Evolutionary conservation across 2,888 invertebrate genomes (phyloP).

Genomic region (Eilema sororculum): DNA sequence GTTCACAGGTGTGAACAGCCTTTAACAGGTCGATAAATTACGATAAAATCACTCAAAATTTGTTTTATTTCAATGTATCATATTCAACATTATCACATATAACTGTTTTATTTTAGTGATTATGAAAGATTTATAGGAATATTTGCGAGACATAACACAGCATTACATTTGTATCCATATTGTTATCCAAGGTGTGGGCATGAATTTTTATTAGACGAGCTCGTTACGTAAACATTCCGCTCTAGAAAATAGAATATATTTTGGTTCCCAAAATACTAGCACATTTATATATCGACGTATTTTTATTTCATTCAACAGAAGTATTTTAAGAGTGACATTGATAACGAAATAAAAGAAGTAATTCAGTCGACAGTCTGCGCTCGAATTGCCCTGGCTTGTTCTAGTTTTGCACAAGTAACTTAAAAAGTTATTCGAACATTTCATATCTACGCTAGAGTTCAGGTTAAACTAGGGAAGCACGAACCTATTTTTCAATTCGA

Average conservation of each 20-base stretch:
- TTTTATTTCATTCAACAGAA: slow-evolving; percentile 20
- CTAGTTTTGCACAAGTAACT: neutral
- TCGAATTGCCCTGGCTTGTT: neutral
- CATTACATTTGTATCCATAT: slow-evolving; percentile 25
- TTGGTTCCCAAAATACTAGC: slow-evolving; percentile 27
- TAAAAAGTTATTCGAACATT: neutral
- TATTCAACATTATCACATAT: neutral
- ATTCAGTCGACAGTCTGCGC: neutral
- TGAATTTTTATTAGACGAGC: slow-evolving; percentile 40
- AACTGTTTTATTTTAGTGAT: slow-evolving; percentile 22
- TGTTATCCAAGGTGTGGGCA: slow-evolving; percentile 33
- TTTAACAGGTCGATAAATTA: too few relatives aligned
- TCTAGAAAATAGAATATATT: slow-evolving; percentile 37
- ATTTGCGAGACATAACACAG: slow-evolving; percentile 38
- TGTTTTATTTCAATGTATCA: neutral
- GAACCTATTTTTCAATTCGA: too few relatives aligned
- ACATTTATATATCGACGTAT: slow-evolving; percentile 17
- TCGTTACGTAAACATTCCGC: slow-evolving; percentile 42
- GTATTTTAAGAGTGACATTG: slow-evolving; percentile 16
- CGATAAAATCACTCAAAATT: neutral
- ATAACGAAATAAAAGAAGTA: slow-evolving; percentile 5
- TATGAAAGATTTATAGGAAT: slow-evolving; percentile 25
- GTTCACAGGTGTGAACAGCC: too few relatives aligned
- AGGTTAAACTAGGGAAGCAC: neutral
- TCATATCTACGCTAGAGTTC: neutral